Evolutionary conservation across 2,797 vertebrate genomes (phyloP), one percentile per base, ranked within the genome.

Genomic region (Crenuchus spilurus): DNA sequence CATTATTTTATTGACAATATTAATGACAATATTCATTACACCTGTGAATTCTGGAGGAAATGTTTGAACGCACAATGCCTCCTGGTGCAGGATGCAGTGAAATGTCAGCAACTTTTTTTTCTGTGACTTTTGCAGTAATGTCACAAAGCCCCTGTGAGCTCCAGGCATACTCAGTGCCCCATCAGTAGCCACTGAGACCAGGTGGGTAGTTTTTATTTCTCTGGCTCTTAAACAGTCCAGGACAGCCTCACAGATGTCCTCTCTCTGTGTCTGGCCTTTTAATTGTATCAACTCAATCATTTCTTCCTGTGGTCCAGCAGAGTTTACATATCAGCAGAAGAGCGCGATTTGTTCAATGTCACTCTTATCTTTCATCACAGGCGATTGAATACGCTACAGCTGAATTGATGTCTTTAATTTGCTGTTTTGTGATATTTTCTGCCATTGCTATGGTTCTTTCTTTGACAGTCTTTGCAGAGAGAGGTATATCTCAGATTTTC

Each of bases 51-150:
- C 51, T 0, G 65, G 33, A 0, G 78, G 65, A 10, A 76, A 80
- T 37, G 81, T 78, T 80, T 85, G 72, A 0, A 33, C 30, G 0
- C 74, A 74, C 80, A 79, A 20, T 42, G 73, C 4, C n/a, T 84
- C 79, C 67, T 82, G 77, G 51, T 83, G 80, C 55, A 86, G 24
- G 48, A 83, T 82, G 76, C 78, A 74, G 41, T 77, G 77, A 79
- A 84, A 82, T 0, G 37, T 57, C 3, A 79, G 14, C 54, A 77
- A 35, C 8, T 82, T 51, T 79, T 70, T 1, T 28, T 75, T 74
- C 74, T 80, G 39, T 2, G 28, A 63, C 44, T 77, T 83, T 46
- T 81, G 78, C 4, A 74, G 77, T 28, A 81, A 74, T 30, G 37
- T 18, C 39, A 77, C 71, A 80, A 82, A 82, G 4, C 78, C 76